Conservation (phyloP, 2,888 invertebrate genomes). For the Gasteruption jaculator region DNA sequence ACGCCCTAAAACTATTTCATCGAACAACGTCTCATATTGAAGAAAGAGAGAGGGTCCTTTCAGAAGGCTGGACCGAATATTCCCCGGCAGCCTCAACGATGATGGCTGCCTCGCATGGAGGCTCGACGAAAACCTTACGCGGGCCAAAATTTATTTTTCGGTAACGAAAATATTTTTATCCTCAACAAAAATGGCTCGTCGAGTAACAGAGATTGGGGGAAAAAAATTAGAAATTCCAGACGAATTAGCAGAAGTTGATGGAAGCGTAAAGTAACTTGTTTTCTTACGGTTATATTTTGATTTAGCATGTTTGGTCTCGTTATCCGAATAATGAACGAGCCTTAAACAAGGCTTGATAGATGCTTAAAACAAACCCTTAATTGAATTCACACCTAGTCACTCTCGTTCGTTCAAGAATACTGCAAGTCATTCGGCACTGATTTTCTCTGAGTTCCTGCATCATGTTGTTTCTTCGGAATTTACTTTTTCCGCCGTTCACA, state of each 20-base stretch:
- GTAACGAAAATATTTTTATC: no score
- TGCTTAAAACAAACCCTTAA: slow-evolving; percentile 46
- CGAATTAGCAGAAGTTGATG: no score
- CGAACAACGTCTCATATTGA: slow-evolving; percentile 32
- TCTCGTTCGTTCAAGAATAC: slow-evolving; percentile 39
- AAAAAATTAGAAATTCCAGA: no score
- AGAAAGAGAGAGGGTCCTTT: slow-evolving; percentile 37
- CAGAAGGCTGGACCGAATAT: slow-evolving; percentile 34
- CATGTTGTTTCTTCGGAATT: slow-evolving; percentile 30
- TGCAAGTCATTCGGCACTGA: slow-evolving; percentile 46
- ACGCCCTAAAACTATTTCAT: slow-evolving; percentile 41
- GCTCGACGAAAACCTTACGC: no score
- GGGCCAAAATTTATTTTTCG: no score
- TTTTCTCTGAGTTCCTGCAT: slow-evolving; percentile 37
- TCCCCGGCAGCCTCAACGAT: slow-evolving; percentile 25
- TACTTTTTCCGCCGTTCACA: no score
- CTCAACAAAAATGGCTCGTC: no score
- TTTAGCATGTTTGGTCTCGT: slow-evolving; percentile 42
- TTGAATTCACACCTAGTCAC: slow-evolving; percentile 50
- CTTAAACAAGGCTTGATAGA: slow-evolving; percentile 47
- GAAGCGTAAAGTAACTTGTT: no score
- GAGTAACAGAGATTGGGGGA: no score
- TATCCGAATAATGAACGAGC: slow-evolving; percentile 44
- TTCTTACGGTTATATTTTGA: no score
- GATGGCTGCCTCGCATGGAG: slow-evolving; percentile 27